Evolutionary conservation across 2,797 vertebrate species (phyloP), one percentile per base, ranked within the genome.

Genomic region (Thalassophryne amazonica): DNA sequence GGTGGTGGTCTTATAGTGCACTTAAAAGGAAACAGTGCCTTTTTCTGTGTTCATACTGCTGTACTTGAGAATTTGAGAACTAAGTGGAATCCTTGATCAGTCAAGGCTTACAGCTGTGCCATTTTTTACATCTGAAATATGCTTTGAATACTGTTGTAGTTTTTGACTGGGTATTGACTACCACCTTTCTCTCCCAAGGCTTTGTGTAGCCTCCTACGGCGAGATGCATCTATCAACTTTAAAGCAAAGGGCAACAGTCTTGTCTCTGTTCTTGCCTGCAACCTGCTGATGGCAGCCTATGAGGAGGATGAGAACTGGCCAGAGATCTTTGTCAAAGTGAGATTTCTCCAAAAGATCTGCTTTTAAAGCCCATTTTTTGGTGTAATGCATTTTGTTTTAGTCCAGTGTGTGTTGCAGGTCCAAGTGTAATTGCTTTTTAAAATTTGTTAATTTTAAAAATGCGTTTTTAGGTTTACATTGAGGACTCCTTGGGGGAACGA

Each of bases 241-340:
- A 99, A 99, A 82, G 94, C 97, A 34, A 99, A 99, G 78, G 97
- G 97, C 6, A 99, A 98, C 56, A 98, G 94, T 65, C 88, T 99
- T 0, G 97, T 98, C 37, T 98, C 97, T 0, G 96, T 99, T 55
- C 81, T 99, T 31, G 93, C 96, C 7, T 98, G 97, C 54, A 99
- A 94, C 76, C 91, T 99, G 13, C 92, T 99, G 50, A 98, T 99
- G 97, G 97, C 97, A 0, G 97, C 97, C 0, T 99, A 99, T 0
- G 97, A 99, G 65, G 97, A 99, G 52, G 97, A 99, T 0, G 97
- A 99, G 72, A 99, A 99, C 88, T 99, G 97, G 97, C 97, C 97
- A 0, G 97, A 99, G 81, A 98, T 99, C 64, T 99, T 99, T 57
- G 97, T 99, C 15, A 99, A 99, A 90, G 97, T 90, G 48, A 60